These are phyloP conservation scores for Tichodroma muraria DNA, from an alignment of 2,113 vertebrate genomes.

Conservation along the genomic window DNA sequence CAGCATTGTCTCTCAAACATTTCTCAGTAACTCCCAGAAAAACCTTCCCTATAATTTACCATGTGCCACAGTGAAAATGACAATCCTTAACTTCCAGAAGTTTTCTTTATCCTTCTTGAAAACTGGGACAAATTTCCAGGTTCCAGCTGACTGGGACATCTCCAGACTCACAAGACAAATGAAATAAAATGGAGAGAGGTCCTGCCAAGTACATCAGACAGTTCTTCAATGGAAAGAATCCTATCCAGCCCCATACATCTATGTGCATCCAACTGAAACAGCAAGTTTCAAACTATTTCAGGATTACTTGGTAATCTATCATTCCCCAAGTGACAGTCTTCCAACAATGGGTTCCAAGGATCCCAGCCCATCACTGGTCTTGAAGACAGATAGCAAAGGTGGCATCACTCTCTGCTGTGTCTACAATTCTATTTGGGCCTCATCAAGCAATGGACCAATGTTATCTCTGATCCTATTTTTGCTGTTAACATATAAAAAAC, in stretches of 20 bases:
- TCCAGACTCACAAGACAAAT: background rate
- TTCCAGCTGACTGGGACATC: background rate
- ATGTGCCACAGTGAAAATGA: background rate
- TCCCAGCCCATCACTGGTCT: background rate
- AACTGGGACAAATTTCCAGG: background rate
- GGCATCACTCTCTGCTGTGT: background rate
- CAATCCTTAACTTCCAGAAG: background rate
- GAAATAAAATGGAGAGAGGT: background rate
- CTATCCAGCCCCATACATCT: accelerated
- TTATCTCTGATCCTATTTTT: background rate
- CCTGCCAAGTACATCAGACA: background rate
- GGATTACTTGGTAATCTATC: background rate
- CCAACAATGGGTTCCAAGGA: background rate
- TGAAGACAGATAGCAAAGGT: background rate
- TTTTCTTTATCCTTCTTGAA: background rate
- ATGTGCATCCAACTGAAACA: background rate
- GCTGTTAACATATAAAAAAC: background rate
- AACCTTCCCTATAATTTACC: background rate
- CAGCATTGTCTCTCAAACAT: background rate
- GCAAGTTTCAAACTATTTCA: background rate
- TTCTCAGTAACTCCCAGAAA: background rate
- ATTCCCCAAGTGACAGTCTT: background rate
- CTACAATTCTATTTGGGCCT: background rate
- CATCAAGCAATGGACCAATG: background rate
- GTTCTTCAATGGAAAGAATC: background rate